Evolutionary conservation across 2,113 vertebrate species (phyloP), one percentile per base, ranked within the genome.

Genomic region (Osmerus eperlanus): DNA sequence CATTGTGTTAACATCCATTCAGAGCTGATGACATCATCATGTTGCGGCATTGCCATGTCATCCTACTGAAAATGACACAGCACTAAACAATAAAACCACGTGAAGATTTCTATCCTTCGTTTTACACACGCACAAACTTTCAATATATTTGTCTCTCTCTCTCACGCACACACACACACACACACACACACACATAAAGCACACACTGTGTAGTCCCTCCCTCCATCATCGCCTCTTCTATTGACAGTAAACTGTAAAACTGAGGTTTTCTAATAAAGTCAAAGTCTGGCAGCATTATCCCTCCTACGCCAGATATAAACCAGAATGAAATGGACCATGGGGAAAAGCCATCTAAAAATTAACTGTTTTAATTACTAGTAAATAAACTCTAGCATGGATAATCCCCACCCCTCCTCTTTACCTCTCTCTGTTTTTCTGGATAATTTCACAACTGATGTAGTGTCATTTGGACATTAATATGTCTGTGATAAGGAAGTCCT

Each of bases 1-100:
- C 15, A 70, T 77, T 76, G 59, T 75, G 70, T 84, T 64, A 67
- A 74, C 51, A 47, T 51, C 66, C 53, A 76, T 77, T 78, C 70
- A 59, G 56, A 16, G 32, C 28, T 19, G 6, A 68, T 67, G 75
- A 71, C 77, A 85, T 81, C 76, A 81, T 82, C 68, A 69, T 51
- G 7, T 67, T 80, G 72, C 7, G 41, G 9, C 41, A 76, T 15
- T 72, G 61, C 36, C 0, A 47, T 3, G 71, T 73, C 47, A 63
- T 3, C 52, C 4, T 18, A 47, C n/a, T 72, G 77, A 72, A 72
- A 80, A 80, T 32, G 70, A 25, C 55, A 64, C 41, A 70, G 79
- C 79, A 52, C n/a, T 67, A 51, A 18, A 67, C 66, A 73, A 61
- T 78, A 47, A 71, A 25, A 58, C 56, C 25, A 54, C 53, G 9